phyloP scores from a whole-genome alignment of 2,113 vertebrate species.

The Taxidea taxus region DNA sequence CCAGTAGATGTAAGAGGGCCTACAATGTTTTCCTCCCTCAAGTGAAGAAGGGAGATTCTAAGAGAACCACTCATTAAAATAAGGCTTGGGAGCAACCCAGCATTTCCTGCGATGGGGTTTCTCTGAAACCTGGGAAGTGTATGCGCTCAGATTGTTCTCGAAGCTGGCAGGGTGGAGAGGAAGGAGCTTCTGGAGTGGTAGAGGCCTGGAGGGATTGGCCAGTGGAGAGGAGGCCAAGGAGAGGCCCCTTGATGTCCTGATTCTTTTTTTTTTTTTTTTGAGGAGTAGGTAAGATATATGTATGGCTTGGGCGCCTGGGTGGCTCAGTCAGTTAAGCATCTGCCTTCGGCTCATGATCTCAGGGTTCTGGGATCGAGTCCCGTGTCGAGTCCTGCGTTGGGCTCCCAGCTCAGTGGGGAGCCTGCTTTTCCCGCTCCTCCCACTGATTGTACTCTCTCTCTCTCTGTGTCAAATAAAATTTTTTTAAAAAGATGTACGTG shows the following conservation, averaged over 20 bases:
- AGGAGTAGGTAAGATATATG: not conserved
- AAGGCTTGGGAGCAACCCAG: not conserved
- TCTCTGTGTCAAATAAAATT: too few species aligned
- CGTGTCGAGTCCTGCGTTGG: too few species aligned
- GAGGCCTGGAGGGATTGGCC: not conserved
- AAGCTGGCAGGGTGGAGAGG: not conserved
- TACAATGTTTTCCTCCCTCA: not conserved
- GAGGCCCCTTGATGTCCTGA: not conserved
- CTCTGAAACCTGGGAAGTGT: not conserved
- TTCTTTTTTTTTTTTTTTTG: not conserved
- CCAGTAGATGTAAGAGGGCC: not conserved
- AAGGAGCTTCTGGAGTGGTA: not conserved
- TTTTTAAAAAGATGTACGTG: not conserved
- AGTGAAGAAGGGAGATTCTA: not conserved
- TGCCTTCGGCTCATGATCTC: too few species aligned
- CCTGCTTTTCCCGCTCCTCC: too few species aligned
- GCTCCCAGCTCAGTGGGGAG: too few species aligned
- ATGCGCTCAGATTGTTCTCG: not conserved
- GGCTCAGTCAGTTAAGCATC: too few species aligned
- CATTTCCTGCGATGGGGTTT: not conserved
- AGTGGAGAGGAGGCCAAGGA: not conserved
- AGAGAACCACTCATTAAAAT: not conserved
- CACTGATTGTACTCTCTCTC: too few species aligned
- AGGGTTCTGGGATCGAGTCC: too few species aligned
- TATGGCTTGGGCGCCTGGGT: too few species aligned